Evolutionary conservation across 2,888 invertebrate species (phyloP).

Genomic region (Mechanitis mazaeus): DNA sequence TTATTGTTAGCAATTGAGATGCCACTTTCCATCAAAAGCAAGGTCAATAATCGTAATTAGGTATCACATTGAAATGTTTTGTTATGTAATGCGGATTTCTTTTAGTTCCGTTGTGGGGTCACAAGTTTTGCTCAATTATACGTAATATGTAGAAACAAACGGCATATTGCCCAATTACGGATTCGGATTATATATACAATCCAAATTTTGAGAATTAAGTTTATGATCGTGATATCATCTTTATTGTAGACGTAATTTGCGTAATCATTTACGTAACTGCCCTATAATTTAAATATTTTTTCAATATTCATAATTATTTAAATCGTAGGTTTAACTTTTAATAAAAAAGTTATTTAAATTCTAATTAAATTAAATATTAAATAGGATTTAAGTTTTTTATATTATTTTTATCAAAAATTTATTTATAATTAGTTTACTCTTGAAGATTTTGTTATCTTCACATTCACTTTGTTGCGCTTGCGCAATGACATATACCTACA

Average conservation of each 20-base stretch:
- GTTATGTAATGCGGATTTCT: conserved; percentile 17
- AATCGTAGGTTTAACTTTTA: no score
- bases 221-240: not conserved
- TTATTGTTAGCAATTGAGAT: conserved; percentile 12
- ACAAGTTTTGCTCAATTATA: conserved; percentile 20
- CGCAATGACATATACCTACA: conserved; percentile 32
- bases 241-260: no score
- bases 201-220: conserved; percentile 5
- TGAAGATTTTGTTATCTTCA: conserved; percentile 8
- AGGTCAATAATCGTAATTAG: conserved; percentile 3
- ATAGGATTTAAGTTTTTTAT: no score
- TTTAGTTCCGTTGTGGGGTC: conserved; percentile 18
- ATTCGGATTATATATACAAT: conserved; percentile 5
- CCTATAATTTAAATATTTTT: no score
- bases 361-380: no score
- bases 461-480: conserved; percentile 18
- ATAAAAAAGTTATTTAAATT: no score
- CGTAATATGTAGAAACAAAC: conserved; percentile 17
- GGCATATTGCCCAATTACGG: conserved; percentile 14
- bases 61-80: conserved; percentile 13
- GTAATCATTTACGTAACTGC: no score
- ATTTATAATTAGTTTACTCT: not conserved
- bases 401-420: not conserved
- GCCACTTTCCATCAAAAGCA: not conserved
- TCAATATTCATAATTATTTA: no score